These are phyloP conservation scores for Hyles lineata DNA, from an alignment of 2,888 invertebrate genomes.

Conservation along the genomic window DNA sequence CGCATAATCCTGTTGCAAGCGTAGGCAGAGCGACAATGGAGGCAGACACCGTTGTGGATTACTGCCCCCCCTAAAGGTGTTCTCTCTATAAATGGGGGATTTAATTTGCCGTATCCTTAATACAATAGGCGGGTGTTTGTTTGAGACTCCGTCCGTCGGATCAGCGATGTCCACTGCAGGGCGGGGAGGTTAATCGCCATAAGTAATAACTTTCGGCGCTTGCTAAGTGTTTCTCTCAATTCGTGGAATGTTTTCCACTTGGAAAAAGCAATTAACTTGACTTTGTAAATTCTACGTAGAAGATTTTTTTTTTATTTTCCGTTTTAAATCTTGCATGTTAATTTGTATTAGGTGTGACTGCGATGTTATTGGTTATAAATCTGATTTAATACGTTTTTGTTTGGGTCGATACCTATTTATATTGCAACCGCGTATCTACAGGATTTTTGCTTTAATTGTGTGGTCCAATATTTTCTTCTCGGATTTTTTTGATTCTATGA, in stretches of 20 bases:
- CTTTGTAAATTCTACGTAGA: not conserved
- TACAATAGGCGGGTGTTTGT: conserved; percentile 73
- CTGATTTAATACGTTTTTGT: not conserved
- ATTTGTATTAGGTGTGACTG: too few species aligned
- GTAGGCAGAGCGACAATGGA: conserved; percentile 69
- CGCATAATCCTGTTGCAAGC: conserved; percentile 72
- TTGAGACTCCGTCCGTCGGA: conserved; percentile 47
- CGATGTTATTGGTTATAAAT: not conserved
- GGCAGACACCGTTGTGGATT: conserved; percentile 70
- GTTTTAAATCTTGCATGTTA: too few species aligned
- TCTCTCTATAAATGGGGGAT: conserved; percentile 72
- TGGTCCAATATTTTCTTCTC: too few species aligned
- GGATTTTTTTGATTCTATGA: too few species aligned
- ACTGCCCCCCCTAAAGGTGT: conserved; percentile 64
- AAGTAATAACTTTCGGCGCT: conserved; percentile 33
- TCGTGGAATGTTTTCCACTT: conserved; percentile 6
- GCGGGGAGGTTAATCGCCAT: conserved; percentile 37
- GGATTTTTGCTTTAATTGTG: too few species aligned
- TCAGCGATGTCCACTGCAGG: conserved; percentile 55
- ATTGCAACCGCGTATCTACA: too few species aligned
- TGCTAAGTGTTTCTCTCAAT: conserved; percentile 13
- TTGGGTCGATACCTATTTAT: too few species aligned
- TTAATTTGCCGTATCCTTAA: conserved; percentile 78
- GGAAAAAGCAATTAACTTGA: not conserved
- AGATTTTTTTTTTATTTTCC: not conserved